Evolutionary conservation across 1,140 invertebrate species (phyloP).

Genomic region (Pachyrhynchus sulphureomaculatus): DNA sequence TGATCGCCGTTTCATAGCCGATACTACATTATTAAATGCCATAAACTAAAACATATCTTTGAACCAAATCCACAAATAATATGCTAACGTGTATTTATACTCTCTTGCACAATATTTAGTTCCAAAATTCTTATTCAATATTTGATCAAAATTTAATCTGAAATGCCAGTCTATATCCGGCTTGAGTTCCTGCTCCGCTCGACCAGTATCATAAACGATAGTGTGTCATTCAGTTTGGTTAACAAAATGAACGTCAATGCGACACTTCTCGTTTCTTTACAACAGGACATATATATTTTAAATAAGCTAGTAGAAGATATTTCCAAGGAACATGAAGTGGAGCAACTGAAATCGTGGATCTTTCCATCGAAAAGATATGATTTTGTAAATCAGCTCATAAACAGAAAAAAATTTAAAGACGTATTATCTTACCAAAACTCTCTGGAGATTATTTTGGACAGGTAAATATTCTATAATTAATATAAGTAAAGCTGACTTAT

Average conservation of each 20-base stretch:
- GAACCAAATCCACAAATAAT: no score
- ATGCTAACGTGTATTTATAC: no score
- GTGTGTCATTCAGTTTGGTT: no score
- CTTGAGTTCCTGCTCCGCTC: no score
- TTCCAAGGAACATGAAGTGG: background rate
- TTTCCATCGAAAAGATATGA: constrained; percentile 27
- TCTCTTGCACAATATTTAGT: no score
- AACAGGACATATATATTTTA: constrained; percentile 26
- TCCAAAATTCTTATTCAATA: no score
- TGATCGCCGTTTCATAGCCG: no score
- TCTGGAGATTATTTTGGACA: constrained; percentile 33
- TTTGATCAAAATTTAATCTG: no score
- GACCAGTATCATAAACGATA: no score
- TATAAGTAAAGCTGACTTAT: background rate
- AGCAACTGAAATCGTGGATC: constrained; percentile 28
- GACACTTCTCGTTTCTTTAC: constrained; percentile 22
- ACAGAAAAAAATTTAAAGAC: background rate
- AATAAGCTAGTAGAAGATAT: constrained; percentile 20
- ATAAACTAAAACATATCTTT: no score
- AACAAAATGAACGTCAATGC: constrained; percentile 4
- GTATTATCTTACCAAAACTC: constrained; percentile 11
- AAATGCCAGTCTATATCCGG: no score
- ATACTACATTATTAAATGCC: no score
- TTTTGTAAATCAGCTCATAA: constrained; percentile 13
- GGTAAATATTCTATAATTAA: constrained; percentile 9